Conservation (phyloP, 2,888 invertebrate genomes). For the Melanostoma mellinum region DNA sequence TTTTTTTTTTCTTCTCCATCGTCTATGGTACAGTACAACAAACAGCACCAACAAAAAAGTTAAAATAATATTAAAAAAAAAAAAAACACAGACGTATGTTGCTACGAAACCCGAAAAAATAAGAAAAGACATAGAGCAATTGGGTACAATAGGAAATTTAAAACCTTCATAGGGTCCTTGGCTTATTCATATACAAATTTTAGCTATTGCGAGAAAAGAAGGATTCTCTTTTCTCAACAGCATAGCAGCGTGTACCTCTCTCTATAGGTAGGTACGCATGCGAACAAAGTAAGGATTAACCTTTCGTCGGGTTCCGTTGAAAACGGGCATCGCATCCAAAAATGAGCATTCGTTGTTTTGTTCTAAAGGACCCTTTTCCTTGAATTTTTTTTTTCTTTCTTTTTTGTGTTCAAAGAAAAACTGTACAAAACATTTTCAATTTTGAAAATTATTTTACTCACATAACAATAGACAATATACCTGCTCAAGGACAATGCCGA, state of each 20-base stretch:
- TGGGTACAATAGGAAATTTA: slow-evolving; percentile 65
- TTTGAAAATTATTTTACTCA: slow-evolving; percentile 58
- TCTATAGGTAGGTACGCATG: slow-evolving; percentile 12
- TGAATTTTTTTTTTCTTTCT: slow-evolving; percentile 32
- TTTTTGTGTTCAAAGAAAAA: slow-evolving; percentile 18
- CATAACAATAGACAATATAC: slow-evolving; percentile 62
- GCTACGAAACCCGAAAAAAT: slow-evolving; percentile 1
- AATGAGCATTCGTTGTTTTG: slow-evolving; percentile 66
- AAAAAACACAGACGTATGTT: slow-evolving; percentile 22
- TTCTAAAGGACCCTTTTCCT: slow-evolving; percentile 66
- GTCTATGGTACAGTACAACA: neutral
- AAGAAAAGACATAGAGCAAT: slow-evolving; percentile 10
- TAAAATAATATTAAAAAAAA: slow-evolving; percentile 18
- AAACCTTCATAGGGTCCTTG: slow-evolving; percentile 59
- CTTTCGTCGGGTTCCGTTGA: slow-evolving; percentile 51
- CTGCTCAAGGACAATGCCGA: slow-evolving; percentile 63
- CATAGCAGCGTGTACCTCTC: neutral
- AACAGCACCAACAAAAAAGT: slow-evolving; percentile 23
- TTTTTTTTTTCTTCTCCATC: slow-evolving; percentile 42
- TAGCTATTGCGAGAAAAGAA: slow-evolving; percentile 57
- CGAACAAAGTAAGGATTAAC: slow-evolving; percentile 68
- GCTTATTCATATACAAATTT: slow-evolving; percentile 64
- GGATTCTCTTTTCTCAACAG: slow-evolving; percentile 31
- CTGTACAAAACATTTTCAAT: slow-evolving; percentile 66
- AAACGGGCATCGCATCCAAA: slow-evolving; percentile 60